Evolutionary conservation across 2,888 invertebrate genomes (phyloP).

Genomic region (Deilephila porcellus): DNA sequence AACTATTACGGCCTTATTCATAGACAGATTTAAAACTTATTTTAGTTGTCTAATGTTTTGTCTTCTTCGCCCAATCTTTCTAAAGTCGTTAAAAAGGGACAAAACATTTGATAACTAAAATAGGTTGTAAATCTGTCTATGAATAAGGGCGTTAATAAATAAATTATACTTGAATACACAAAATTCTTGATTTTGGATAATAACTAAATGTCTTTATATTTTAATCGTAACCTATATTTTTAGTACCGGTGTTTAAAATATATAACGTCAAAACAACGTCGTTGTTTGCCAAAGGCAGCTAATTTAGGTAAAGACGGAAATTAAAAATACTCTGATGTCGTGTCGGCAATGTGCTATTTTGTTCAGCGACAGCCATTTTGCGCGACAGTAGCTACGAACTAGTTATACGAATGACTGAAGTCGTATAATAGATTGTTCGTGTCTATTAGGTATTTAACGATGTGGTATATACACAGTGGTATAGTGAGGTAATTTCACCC

Average conservation of each 20-base stretch:
- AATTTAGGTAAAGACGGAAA: conserved; percentile 11
- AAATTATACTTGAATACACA: too few species aligned
- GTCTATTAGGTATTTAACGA: conserved; percentile 27
- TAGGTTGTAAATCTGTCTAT: too few species aligned
- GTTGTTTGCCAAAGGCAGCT: not conserved
- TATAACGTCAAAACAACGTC: not conserved
- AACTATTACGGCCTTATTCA: too few species aligned
- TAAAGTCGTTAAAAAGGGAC: too few species aligned
- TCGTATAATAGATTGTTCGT: conserved; percentile 34
- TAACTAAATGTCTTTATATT: too few species aligned
- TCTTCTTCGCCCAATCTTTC: too few species aligned
- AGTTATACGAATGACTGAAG: conserved; percentile 32
- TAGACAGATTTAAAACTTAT: too few species aligned
- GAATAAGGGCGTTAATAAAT: too few species aligned
- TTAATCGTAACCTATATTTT: too few species aligned
- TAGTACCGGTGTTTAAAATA: not conserved
- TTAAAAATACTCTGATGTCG: conserved; percentile 26
- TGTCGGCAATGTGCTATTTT: conserved; percentile 19
- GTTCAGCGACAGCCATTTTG: conserved; percentile 29
- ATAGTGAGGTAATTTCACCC: conserved; percentile 3
- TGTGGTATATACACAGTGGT: not conserved
- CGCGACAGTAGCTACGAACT: conserved; percentile 29
- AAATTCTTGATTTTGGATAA: too few species aligned
- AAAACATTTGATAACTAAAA: too few species aligned
- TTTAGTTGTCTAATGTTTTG: too few species aligned